These are phyloP conservation scores for Myotis myotis DNA, from an alignment of 2,797 vertebrate species.

Conservation along the genomic window DNA sequence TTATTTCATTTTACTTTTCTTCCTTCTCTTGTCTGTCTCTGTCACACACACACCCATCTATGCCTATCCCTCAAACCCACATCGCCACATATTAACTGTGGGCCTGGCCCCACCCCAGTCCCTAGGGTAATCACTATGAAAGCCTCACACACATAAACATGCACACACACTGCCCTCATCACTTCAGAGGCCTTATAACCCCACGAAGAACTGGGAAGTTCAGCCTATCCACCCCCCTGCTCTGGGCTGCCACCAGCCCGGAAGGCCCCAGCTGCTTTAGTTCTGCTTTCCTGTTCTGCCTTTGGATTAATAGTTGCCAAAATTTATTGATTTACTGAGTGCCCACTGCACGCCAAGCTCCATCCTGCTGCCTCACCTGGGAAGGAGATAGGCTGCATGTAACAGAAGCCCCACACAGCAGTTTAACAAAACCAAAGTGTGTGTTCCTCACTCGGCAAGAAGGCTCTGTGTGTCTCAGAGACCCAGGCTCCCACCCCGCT, in stretches of 20 bases:
- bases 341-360: not conserved
- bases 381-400: not conserved
- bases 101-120: not conserved
- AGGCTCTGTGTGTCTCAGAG: not conserved
- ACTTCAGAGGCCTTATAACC: not conserved
- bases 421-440: not conserved
- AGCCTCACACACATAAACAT: not conserved
- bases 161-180: too few species aligned
- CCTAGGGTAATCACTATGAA: not conserved
- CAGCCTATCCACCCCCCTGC: not conserved
- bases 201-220: not conserved
- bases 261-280: not conserved
- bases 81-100: not conserved
- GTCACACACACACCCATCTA: not conserved
- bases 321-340: not conserved
- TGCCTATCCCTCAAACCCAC: not conserved
- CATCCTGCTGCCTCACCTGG: not conserved
- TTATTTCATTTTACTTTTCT: conserved; percentile 28
- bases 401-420: not conserved
- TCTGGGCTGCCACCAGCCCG: not conserved
- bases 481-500: not conserved
- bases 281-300: not conserved
- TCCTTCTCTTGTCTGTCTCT: not conserved
- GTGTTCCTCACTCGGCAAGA: not conserved
- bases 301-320: not conserved